A percentile compares a stretch with the other conserved stretches of the same genome.
These are phyloP conservation scores for Trichogramma dendrolimi DNA, from an alignment of 2,888 invertebrate genomes.

Conservation along the genomic window DNA sequence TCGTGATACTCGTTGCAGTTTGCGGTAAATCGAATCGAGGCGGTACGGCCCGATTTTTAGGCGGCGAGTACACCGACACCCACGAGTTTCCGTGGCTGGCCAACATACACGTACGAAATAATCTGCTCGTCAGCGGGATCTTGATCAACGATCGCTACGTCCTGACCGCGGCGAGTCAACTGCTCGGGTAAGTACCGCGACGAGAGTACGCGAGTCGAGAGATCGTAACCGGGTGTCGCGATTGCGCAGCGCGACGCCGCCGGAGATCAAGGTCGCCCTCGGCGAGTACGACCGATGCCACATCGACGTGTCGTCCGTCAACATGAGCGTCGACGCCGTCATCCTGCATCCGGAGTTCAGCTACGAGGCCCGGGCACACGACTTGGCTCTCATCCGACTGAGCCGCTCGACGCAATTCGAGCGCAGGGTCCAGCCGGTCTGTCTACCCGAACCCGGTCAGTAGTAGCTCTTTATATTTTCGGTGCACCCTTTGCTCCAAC, in stretches of 20 bases:
- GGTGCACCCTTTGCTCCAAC: background rate
- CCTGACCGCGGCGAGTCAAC: conserved; percentile 56
- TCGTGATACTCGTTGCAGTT: conserved; percentile 37
- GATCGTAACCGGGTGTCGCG: too few relatives aligned
- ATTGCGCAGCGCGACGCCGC: conserved; percentile 37
- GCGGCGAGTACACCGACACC: conserved; percentile 53
- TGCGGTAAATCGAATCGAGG: conserved; percentile 55
- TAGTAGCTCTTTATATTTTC: conserved; percentile 7
- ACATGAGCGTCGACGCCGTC: conserved; percentile 55
- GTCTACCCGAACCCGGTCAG: conserved; percentile 51
- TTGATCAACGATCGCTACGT: conserved; percentile 60
- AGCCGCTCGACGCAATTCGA: conserved; percentile 55
- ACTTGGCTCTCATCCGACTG: conserved; percentile 60
- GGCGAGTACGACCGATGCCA: conserved; percentile 58
- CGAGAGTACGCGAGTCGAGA: too few relatives aligned
- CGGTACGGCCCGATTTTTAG: conserved; percentile 47
- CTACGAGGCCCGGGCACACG: conserved; percentile 55
- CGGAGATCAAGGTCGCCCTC: conserved; percentile 55
- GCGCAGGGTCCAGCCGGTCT: conserved; percentile 58
- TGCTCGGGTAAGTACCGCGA: conserved; percentile 51
- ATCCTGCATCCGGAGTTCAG: conserved; percentile 58
- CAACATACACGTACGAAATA: conserved; percentile 51
- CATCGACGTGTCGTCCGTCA: conserved; percentile 53
- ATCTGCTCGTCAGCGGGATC: conserved; percentile 51
- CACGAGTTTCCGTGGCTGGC: conserved; percentile 61